phyloP scores from a whole-genome alignment of 92 coral and sea anemone genomes.

The Nematostella vectensis region DNA sequence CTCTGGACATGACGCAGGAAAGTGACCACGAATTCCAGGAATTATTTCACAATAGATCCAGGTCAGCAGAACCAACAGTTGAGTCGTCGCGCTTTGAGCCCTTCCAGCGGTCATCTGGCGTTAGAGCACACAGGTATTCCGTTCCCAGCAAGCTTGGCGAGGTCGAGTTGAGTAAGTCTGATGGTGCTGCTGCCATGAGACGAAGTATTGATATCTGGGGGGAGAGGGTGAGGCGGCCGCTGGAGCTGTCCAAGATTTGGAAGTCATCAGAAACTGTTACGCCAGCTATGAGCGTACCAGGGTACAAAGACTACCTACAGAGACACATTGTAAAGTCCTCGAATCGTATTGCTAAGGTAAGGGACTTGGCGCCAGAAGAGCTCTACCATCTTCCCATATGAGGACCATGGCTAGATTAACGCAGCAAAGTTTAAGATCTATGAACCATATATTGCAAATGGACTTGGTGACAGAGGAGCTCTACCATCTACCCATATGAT shows the following conservation, averaged over 20 bases:
- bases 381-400: conserved; percentile 5
- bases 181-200: not conserved
- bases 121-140: conserved; percentile 3
- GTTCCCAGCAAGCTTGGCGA: conserved; percentile 1
- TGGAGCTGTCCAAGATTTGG: conserved; percentile 17
- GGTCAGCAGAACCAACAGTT: not conserved
- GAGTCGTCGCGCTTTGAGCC: not conserved
- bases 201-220: not conserved
- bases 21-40: not conserved
- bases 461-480: too few relatives aligned
- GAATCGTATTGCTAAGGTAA: conserved; percentile 64
- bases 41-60: not conserved
- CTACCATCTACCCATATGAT: too few relatives aligned
- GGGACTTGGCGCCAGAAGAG: conserved; percentile 81
- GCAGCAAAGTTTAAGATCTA: too few relatives aligned
- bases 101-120: conserved; percentile 13
- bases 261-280: conserved; percentile 17
- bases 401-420: not conserved
- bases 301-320: conserved; percentile 44
- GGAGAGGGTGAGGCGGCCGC: not conserved
- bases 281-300: conserved; percentile 4
- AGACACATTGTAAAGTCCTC: conserved; percentile 81
- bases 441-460: too few relatives aligned
- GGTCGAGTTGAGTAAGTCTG: not conserved
- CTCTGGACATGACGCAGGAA: not conserved